Evolutionary conservation across 1,140 invertebrate genomes (phyloP).

Genomic region (Neodiprion virginianus): DNA sequence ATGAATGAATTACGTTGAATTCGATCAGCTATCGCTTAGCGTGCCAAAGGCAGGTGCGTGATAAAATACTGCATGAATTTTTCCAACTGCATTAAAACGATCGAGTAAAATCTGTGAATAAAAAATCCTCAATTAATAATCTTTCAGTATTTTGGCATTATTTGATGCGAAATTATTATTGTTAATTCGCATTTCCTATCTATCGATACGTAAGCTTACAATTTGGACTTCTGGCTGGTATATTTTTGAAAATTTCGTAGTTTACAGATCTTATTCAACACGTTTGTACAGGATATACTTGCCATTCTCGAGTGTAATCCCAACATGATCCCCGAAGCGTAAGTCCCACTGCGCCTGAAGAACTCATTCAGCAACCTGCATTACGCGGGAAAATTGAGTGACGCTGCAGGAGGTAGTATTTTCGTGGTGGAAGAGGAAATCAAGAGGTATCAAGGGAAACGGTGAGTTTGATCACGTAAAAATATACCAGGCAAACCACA

Average conservation of each 20-base stretch:
- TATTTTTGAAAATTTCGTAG: neutral
- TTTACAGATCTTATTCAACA: neutral
- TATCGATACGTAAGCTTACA: too few species aligned
- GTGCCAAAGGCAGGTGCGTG: neutral
- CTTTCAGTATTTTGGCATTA: too few species aligned
- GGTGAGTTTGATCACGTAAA: neutral
- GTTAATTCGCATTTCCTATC: too few species aligned
- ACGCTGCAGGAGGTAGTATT: neutral
- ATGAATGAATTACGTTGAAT: neutral
- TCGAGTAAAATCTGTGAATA: too few species aligned
- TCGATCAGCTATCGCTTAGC: neutral
- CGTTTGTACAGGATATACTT: neutral
- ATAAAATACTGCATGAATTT: neutral
- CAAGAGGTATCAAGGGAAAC: neutral
- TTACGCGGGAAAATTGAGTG: neutral
- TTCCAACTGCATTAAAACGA: neutral
- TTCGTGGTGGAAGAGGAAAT: neutral
- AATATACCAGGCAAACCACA: neutral
- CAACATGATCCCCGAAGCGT: neutral
- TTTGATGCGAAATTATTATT: too few species aligned
- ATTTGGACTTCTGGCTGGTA: neutral
- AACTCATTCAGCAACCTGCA: neutral
- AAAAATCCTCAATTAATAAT: too few species aligned
- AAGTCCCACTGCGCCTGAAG: neutral
- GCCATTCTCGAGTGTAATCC: neutral